These are phyloP conservation scores for Brachynemurus nebulosus DNA, from an alignment of 2,888 invertebrate genomes.

Conservation along the genomic window DNA sequence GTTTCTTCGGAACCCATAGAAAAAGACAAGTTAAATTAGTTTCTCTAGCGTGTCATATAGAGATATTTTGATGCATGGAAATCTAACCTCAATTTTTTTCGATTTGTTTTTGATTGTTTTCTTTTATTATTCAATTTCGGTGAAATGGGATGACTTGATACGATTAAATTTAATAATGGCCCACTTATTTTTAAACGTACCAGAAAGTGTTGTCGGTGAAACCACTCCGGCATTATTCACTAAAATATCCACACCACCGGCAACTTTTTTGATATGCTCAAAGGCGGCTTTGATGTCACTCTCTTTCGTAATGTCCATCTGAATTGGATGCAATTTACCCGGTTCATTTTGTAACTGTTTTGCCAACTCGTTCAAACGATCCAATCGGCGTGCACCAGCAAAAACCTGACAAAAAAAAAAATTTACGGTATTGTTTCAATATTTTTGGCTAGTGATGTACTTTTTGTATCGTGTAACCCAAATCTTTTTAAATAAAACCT, in stretches of 20 bases:
- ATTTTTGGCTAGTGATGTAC: too few species aligned
- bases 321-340: slow-evolving; percentile 1
- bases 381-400: slow-evolving; percentile 2
- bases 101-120: too few species aligned
- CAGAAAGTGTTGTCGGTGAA: not conserved
- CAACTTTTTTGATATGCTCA: not conserved
- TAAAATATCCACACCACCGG: slow-evolving; percentile 4
- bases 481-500: too few species aligned
- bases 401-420: slow-evolving; percentile 3
- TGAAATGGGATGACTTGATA: not conserved
- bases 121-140: not conserved
- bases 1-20: too few species aligned
- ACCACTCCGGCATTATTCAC: slow-evolving; percentile 4
- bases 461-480: too few species aligned
- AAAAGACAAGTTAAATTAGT: too few species aligned
- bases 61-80: too few species aligned
- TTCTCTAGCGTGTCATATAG: not conserved
- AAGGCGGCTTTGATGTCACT: slow-evolving; percentile 1
- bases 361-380: not conserved
- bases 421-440: not conserved
- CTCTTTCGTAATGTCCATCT: slow-evolving; percentile 1
- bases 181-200: not conserved
- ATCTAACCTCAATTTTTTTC: too few species aligned
- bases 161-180: not conserved
- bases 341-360: not conserved